These are phyloP conservation scores for Drosophila quinaria DNA, from an alignment of 2,888 invertebrate genomes.

Conservation along the genomic window DNA sequence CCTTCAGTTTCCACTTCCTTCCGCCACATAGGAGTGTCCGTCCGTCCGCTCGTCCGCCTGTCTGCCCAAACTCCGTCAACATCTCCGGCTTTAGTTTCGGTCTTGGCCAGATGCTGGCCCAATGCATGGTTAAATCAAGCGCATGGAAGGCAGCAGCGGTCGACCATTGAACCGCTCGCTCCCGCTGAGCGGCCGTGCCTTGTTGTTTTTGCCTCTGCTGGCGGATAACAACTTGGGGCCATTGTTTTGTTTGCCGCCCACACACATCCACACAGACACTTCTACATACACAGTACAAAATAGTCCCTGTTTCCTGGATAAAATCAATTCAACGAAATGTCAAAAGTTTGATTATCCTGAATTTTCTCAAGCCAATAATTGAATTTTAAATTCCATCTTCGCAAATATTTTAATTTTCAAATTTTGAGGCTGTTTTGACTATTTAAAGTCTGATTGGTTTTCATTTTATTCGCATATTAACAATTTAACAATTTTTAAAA, in stretches of 20 bases:
- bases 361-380: no score
- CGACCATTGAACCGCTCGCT: conserved; percentile 71
- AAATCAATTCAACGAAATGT: no score
- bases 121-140: conserved; percentile 80
- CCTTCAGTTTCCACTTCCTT: conserved; percentile 63
- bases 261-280: conserved; percentile 32
- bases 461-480: no score
- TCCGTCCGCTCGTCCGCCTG: not conserved
- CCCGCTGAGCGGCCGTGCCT: conserved; percentile 2
- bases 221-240: conserved; percentile 64
- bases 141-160: conserved; percentile 58
- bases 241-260: conserved; percentile 63
- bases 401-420: no score
- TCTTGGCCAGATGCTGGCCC: conserved; percentile 52
- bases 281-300: no score
- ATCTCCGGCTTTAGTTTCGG: conserved; percentile 31
- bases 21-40: conserved; percentile 26
- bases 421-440: no score
- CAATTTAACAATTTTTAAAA: no score
- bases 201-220: conserved; percentile 61
- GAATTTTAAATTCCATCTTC: no score
- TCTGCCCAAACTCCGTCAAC: conserved; percentile 14
- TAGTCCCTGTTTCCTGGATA: no score
- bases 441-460: no score
- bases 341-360: no score